Conservation (phyloP, 1,140 invertebrate genomes). For the Drosophila yakuba region DNA sequence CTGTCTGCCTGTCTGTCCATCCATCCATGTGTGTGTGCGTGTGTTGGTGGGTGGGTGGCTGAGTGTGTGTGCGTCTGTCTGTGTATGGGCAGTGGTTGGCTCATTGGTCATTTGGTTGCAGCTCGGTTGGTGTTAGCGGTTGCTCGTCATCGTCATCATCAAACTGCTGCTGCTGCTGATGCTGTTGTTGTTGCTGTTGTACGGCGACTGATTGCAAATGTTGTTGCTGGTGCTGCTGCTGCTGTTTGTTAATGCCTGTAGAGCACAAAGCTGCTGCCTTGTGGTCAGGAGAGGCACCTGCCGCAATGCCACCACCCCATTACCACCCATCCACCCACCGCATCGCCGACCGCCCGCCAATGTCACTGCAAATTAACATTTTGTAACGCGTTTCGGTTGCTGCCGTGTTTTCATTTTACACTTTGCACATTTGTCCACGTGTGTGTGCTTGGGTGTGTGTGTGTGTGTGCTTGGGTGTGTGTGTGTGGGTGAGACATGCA, state of each 20-base stretch:
- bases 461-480: constrained; percentile 2
- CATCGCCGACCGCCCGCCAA: constrained; percentile 6
- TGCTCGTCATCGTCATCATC: constrained; percentile 63
- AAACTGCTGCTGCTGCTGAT: constrained; percentile 18
- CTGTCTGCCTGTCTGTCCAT: constrained; percentile 1
- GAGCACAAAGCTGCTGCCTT: constrained; percentile 59
- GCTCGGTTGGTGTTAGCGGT: constrained; percentile 75
- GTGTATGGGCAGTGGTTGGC: constrained; percentile 65
- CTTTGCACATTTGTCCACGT: constrained; percentile 19
- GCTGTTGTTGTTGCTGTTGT: constrained; percentile 27
- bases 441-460: constrained; percentile 33
- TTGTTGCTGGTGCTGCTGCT: constrained; percentile 42
- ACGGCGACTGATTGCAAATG: constrained; percentile 65
- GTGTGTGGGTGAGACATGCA: constrained; percentile 51
- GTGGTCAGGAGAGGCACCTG: constrained; percentile 48
- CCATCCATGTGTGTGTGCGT: not conserved
- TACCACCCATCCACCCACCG: not conserved
- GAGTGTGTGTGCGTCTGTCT: constrained; percentile 1
- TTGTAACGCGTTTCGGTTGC: constrained; percentile 71
- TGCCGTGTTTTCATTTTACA: constrained; percentile 70
- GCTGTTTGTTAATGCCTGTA: constrained; percentile 56
- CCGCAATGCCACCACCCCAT: constrained; percentile 19
- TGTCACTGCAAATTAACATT: constrained; percentile 76
- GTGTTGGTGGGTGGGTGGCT: not conserved
- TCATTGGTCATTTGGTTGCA: constrained; percentile 78